Evolutionary conservation across 2,113 vertebrate genomes (phyloP), one percentile per base, ranked within the genome.

Genomic region (Oreochromis aureus): DNA sequence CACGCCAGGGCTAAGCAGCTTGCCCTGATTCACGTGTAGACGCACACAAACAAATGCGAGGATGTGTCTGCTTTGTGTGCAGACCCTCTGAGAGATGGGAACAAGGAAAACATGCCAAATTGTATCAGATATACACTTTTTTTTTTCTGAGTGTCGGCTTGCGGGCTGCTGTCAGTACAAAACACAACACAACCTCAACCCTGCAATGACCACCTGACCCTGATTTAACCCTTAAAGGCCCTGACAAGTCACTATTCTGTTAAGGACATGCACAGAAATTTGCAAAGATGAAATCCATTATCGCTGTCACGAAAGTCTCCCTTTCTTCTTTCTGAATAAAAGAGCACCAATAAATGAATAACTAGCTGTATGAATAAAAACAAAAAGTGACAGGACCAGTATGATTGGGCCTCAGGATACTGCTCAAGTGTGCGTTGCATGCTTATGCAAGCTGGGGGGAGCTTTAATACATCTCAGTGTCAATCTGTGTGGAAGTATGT

Each of bases 291-390:
- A 83, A 63, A 85, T 41, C 71, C 44, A 51, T 13, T 15, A 80
- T 54, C 48, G 27, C 36, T 61, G 61, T 78, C 69, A 39, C 18
- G 5, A n/a, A 86, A 46, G 39, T 3, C 11, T 44, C 58, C 58
- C 59, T 36, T 3, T 83, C 59, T 36, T 3, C 79, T 82, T 86
- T 81, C 44, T 91, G 16, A 92, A 95, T 93, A 84, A 95, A 90
- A 86, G 41, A 92, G 48, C 32, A 80, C 55, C 69, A 8, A 91
- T 94, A 89, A 95, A 95, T 94, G 89, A 94, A 93, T 94, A 92
- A 95, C 19, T 56, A 91, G 56, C 16, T 4, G 18, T 30, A 92
- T 94, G 90, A 91, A 94, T 93, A 90, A 94, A 95, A 91, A 87
- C 87, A 87, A 92, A 90, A 80, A 87, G 82, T 85, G 86, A 86